Conservation (phyloP, 1,140 invertebrate species). For the Megathymus violae region DNA sequence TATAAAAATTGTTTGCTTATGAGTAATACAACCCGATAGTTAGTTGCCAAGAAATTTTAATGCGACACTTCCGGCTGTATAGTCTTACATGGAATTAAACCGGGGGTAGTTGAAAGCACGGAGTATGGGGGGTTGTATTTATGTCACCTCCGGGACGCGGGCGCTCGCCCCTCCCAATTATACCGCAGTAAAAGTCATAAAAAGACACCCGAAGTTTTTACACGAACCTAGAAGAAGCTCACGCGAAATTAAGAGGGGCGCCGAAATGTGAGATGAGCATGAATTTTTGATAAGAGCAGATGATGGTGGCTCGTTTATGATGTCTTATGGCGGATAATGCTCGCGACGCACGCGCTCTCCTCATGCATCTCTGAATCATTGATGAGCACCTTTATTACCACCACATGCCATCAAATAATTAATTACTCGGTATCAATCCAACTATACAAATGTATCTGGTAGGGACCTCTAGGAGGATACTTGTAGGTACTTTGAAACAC, state of each 20-base stretch:
- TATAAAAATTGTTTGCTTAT: slow-evolving; percentile 29
- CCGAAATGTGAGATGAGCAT: slow-evolving; percentile 83
- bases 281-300: slow-evolving; percentile 83
- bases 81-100: slow-evolving; percentile 79
- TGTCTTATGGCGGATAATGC: slow-evolving; percentile 80
- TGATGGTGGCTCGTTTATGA: slow-evolving; percentile 82
- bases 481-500: too few species aligned
- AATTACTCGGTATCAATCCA: slow-evolving; percentile 58
- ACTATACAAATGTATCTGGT: neutral
- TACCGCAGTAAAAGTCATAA: slow-evolving; percentile 84
- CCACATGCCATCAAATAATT: slow-evolving; percentile 73
- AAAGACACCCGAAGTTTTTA: slow-evolving; percentile 84
- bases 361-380: slow-evolving; percentile 74
- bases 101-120: slow-evolving; percentile 64
- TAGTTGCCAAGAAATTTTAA: slow-evolving; percentile 63
- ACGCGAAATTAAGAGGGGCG: slow-evolving; percentile 83
- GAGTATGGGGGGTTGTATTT: slow-evolving; percentile 75
- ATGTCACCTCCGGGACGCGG: slow-evolving; percentile 81
- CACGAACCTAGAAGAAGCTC: slow-evolving; percentile 79
- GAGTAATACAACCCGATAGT: slow-evolving; percentile 43
- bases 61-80: slow-evolving; percentile 66
- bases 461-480: neutral
- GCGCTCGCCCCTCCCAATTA: slow-evolving; percentile 82
- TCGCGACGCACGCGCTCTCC: slow-evolving; percentile 69
- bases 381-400: slow-evolving; percentile 71